Conservation (phyloP, 2,888 invertebrate genomes). For the Sceliomorpha sp. region DNA sequence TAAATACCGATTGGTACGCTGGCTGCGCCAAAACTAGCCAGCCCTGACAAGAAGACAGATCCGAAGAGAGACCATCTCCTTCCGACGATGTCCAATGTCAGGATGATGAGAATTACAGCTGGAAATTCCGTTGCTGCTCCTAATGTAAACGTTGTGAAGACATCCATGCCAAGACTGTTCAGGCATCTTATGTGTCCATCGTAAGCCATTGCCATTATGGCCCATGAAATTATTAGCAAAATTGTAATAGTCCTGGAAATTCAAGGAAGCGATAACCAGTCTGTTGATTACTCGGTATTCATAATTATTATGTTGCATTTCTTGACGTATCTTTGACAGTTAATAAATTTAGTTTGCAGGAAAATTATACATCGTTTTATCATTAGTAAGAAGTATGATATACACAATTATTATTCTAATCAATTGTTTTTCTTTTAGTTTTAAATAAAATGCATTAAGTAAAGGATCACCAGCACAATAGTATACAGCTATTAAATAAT, state of each 20-base stretch:
- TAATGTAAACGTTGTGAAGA: slow-evolving; percentile 90
- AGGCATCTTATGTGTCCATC: slow-evolving; percentile 93
- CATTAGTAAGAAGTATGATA: too few relatives aligned
- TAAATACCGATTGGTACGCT: slow-evolving; percentile 86
- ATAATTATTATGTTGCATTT: too few relatives aligned
- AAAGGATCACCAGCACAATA: too few relatives aligned
- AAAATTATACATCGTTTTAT: too few relatives aligned
- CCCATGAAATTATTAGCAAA: slow-evolving; percentile 79
- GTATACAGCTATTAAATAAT: too few relatives aligned
- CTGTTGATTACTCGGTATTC: too few relatives aligned
- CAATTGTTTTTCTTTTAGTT: too few relatives aligned
- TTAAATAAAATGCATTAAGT: too few relatives aligned
- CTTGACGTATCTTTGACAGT: too few relatives aligned
- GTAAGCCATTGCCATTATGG: slow-evolving; percentile 90
- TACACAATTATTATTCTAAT: too few relatives aligned
- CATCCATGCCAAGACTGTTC: slow-evolving; percentile 87
- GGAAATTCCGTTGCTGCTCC: slow-evolving; percentile 90
- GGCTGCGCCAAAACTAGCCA: slow-evolving; percentile 88
- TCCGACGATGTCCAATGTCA: slow-evolving; percentile 88
- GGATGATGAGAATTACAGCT: slow-evolving; percentile 88
- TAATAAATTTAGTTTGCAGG: too few relatives aligned
- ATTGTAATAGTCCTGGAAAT: slow-evolving; percentile 48
- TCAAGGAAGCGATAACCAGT: too few relatives aligned
- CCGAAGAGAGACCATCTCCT: slow-evolving; percentile 90
- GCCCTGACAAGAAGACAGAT: slow-evolving; percentile 87